Base-by-base conservation (phyloP, 2,888 invertebrate genomes). In the Rhaphigaster nebulosa region DNA sequence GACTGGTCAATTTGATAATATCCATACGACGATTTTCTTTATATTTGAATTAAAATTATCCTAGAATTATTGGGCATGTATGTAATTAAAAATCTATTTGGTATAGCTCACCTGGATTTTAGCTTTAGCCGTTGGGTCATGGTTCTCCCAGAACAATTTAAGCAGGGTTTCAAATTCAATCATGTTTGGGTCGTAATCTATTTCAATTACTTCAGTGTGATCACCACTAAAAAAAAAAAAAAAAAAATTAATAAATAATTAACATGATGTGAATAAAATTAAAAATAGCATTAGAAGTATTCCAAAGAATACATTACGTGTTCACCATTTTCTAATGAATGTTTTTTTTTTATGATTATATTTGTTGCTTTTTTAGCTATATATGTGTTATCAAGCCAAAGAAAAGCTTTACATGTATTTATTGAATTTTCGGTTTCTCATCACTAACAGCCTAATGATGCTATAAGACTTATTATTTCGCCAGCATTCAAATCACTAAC, bases 141-240 rank as follows among this genome's bases (percentile, higher is more conserved):
- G 99, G 93, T 98, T 97, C 90, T 96, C 96, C 98, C 99, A 99
- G 94, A 99, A 99, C 92, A 97, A 94, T 90, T 96, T 95, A 90
- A 99, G 94, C 41, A 99, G 94, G 34, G 97, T 95, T 90, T 96
- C 95, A 93, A 96, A 99, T 0, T 95, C 95, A 29, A 97, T 95
- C 4, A 95, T 94, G 92, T 95, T 95, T 13, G 98, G 98, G 94
- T 99, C 97, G 93, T 95, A 99, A 93, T 98, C 97, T 92, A 99
- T 95, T 94, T 98, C 97, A 91, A 98, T 96, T 38, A 98, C 97
- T 95, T 99, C 99, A 29, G 98, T 98, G 94, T 99, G 98, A 94
- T 98, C 98, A 26, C 97, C 98, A 93, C 98, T 98, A 94, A 91
- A 95, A 94, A 92, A 92, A 92, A 1, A 60, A 56, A n/a, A n/a